Percentiles rank a stretch among this genome's conserved stretches.
Conservation (phyloP, 2,797 vertebrate species). For the Limosa lapponica region DNA sequence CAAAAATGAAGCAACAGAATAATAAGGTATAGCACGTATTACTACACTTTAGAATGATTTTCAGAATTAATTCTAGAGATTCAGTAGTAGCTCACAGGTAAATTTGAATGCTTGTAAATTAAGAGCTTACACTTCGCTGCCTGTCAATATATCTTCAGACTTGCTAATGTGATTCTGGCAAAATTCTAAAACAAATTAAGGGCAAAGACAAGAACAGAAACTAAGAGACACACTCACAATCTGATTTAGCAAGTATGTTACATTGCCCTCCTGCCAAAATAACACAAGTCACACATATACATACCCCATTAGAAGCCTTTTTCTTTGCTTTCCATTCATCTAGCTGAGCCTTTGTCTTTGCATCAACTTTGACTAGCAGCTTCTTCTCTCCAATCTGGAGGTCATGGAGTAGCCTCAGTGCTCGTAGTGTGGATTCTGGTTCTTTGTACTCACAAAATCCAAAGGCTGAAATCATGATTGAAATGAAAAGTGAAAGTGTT, state of each 20-base stretch:
- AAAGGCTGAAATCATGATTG: slow-evolving; percentile 84
- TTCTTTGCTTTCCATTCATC: slow-evolving; percentile 99
- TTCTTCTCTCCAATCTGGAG: slow-evolving; percentile 97
- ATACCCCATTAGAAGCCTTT: slow-evolving; percentile 92
- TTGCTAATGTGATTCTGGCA: background rate
- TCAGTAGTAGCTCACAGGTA: background rate
- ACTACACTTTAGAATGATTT: background rate
- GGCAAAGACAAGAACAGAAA: background rate
- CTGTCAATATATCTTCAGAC: background rate
- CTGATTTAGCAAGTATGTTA: background rate
- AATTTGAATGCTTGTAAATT: background rate
- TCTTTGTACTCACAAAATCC: slow-evolving; percentile 99
- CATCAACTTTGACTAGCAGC: slow-evolving; percentile 97
- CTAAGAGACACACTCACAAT: background rate
- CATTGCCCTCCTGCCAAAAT: background rate
- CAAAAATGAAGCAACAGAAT: background rate
- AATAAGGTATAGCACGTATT: background rate
- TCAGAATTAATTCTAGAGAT: background rate
- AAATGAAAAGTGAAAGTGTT: background rate
- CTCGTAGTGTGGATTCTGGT: slow-evolving; percentile 94
- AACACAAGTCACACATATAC: slow-evolving; percentile 18
- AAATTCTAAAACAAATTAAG: background rate
- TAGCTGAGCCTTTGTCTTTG: slow-evolving; percentile 97
- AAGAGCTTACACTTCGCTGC: background rate
- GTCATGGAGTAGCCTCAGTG: slow-evolving; percentile 94